Base-by-base conservation (phyloP, 92 coral and sea anemone genomes). In the Epizoanthus stellaris region DNA sequence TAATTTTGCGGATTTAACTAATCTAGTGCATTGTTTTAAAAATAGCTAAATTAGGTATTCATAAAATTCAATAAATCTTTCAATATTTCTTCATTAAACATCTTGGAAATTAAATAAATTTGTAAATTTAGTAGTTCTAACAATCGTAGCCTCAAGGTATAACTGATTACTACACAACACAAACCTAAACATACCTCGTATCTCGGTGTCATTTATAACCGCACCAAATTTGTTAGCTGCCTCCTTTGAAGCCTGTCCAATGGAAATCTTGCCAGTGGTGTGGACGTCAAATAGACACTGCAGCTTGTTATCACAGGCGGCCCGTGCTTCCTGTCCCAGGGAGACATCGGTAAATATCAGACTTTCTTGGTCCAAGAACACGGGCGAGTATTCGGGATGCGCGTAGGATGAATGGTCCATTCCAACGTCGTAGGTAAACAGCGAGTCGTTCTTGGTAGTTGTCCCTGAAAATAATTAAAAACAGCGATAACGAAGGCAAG, bases 281-380 rank as follows among this genome's bases (percentile, higher is more conserved):
- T 70, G 81, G 70, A 92, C 79, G 47, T 95, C 98, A 60, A 92
- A 92, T 83, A 95, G 73, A 64, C 98, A 95, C 66, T 95, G 90
- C 0, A 72, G 6, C 56, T 80, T 89, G 42, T 85, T 90, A 11
- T 89, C 92, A 81, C 98, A 95, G 11, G 85, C 36, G 1, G 60
- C 70, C 70, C 54, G 79, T 7, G 98, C 94, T 72, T 88, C 87
- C 69, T 89, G 86, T 45, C 88, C 88, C 38, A 93, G 66, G 20
- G 57, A 34, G n/a, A 73, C 42, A 63, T 91, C 88, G 3, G 64
- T 64, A 70, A 91, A 95, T 4, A 47, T 67, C 63, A 90, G 36
- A 34, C 66, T 79, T 9, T 79, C 61, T 23, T 69, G 66, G 70
- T 90, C 92, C 5, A 90, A 66, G 67, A 95, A 92, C 6, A 95